These are phyloP conservation scores for Mandrillus leucophaeus DNA, from an alignment of 2,113 vertebrate genomes.

Conservation along the genomic window DNA sequence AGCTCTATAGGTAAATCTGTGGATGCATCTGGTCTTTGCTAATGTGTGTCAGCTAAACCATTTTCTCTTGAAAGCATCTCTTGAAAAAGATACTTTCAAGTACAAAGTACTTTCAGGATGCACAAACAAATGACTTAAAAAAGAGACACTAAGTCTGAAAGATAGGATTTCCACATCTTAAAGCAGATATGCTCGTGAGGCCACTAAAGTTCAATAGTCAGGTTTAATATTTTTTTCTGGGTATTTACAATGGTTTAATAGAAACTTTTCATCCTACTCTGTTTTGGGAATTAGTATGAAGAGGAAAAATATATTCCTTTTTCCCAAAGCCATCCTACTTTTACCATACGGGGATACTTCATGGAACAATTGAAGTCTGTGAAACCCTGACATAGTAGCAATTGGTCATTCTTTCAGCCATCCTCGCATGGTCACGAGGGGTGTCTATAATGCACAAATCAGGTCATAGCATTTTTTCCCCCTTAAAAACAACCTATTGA, in stretches of 20 bases:
- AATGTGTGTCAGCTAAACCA: constrained; percentile 21
- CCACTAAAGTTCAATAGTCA: neutral
- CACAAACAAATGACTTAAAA: constrained; percentile 24
- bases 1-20: constrained; percentile 12
- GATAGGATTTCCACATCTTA: constrained; percentile 22
- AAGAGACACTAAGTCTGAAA: constrained; percentile 15
- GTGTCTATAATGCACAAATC: neutral
- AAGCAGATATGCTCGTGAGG: neutral
- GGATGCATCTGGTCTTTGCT: constrained; percentile 39
- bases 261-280: neutral
- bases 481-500: neutral
- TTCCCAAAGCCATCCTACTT: neutral
- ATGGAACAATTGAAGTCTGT: neutral
- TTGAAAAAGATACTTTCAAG: neutral
- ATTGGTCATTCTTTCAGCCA: neutral
- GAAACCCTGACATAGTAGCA: neutral
- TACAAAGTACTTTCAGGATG: constrained; percentile 25
- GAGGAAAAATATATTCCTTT: neutral
- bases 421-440: neutral
- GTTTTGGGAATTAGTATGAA: constrained; percentile 12
- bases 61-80: neutral
- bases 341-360: neutral
- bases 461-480: neutral
- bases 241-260: constrained; percentile 40
- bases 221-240: constrained; percentile 35